Percentiles rank a stretch among this genome's conserved stretches.
Conservation (phyloP, 2,113 vertebrate genomes). For the Poeciliopsis occidentalis region DNA sequence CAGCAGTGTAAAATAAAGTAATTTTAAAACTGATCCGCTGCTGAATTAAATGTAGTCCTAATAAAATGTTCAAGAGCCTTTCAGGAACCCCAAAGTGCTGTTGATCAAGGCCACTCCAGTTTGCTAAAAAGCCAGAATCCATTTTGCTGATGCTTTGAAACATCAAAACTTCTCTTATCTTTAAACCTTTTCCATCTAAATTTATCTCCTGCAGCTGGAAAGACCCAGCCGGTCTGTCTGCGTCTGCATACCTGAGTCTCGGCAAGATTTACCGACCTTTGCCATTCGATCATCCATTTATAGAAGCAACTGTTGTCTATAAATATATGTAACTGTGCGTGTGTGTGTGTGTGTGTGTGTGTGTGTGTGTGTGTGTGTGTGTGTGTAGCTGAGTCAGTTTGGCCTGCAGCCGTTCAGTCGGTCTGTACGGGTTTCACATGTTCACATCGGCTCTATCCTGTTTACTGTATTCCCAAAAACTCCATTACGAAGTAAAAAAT, state of each 20-base stretch:
- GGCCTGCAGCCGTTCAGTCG: conserved; percentile 52
- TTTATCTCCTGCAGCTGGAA: conserved; percentile 43
- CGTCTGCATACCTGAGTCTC: conserved; percentile 73
- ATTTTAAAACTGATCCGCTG: not conserved
- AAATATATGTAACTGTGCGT: not conserved
- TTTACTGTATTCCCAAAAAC: conserved; percentile 11
- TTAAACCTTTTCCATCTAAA: conserved; percentile 11
- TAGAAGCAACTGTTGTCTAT: conserved; percentile 42
- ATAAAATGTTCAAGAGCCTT: not conserved
- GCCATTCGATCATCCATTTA: conserved; percentile 59
- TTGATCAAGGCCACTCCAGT: not conserved
- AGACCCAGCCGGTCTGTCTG: conserved; percentile 64
- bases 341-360: conserved; percentile 14
- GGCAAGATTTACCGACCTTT: conserved; percentile 68
- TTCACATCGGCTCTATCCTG: conserved; percentile 17
- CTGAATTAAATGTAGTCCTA: not conserved
- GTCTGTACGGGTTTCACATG: conserved; percentile 17
- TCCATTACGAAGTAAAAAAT: not conserved
- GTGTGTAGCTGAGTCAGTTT: conserved; percentile 19
- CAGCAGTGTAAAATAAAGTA: not conserved
- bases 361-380: conserved; percentile 14
- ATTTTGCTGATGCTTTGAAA: not conserved
- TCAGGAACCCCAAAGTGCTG: not conserved
- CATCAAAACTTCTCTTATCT: conserved; percentile 20
- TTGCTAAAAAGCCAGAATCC: not conserved